Percentiles rank a stretch among this genome's conserved stretches.
These are phyloP conservation scores for Oostethus manadensis DNA, from an alignment of 2,113 vertebrate genomes.

Conservation along the genomic window DNA sequence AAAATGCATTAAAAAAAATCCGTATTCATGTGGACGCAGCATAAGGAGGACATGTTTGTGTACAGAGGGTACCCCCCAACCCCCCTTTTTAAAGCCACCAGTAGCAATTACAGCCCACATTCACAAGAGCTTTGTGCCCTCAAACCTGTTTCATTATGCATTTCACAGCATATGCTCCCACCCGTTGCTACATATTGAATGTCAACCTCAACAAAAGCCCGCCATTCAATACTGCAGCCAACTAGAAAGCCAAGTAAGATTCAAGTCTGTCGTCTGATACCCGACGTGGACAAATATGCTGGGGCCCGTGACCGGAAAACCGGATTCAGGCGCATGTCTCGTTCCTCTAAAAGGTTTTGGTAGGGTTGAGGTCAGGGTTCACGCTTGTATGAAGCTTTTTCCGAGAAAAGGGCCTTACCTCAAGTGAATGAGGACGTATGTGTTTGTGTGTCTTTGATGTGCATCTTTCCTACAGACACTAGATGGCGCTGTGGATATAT, in stretches of 20 bases:
- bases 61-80: too few relatives aligned
- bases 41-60: too few relatives aligned
- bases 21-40: too few relatives aligned
- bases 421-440: not conserved
- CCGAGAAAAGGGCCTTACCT: too few relatives aligned
- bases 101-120: slow-evolving; percentile 13
- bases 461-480: slow-evolving; percentile 54
- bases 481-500: slow-evolving; percentile 77
- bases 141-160: slow-evolving; percentile 41
- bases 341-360: too few relatives aligned
- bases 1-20: too few relatives aligned
- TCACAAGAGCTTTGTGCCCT: slow-evolving; percentile 15
- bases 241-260: slow-evolving; percentile 3
- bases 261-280: slow-evolving; percentile 1
- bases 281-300: not conserved
- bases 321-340: not conserved
- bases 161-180: slow-evolving; percentile 32
- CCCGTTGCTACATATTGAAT: slow-evolving; percentile 42
- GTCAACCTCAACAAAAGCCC: slow-evolving; percentile 32
- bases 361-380: too few relatives aligned
- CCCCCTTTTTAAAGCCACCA: slow-evolving; percentile 3
- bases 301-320: not conserved
- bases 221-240: slow-evolving; percentile 15
- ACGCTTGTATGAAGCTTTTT: too few relatives aligned
- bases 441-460: slow-evolving; percentile 7